These are phyloP conservation scores for Macrophya alboannulata DNA, from an alignment of 2,888 invertebrate species.

Conservation along the genomic window DNA sequence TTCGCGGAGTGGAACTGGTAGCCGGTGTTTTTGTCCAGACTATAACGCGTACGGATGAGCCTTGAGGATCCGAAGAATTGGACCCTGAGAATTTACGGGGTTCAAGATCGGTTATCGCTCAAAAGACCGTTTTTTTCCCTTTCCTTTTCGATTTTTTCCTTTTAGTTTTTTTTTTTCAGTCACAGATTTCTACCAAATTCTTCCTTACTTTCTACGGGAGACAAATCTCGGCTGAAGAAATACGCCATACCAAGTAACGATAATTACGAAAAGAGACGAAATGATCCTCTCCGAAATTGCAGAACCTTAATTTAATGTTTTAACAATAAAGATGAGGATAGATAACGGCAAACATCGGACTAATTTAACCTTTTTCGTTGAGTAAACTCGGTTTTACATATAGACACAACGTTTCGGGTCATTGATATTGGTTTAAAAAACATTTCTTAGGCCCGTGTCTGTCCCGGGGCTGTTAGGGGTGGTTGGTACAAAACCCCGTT, in stretches of 20 bases:
- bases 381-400: not conserved
- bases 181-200: not conserved
- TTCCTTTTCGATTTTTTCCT: conserved; percentile 20
- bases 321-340: not conserved
- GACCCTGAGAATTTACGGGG: conserved; percentile 45
- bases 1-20: not conserved
- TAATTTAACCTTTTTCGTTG: not conserved
- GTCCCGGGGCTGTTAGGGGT: not conserved
- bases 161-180: conserved; percentile 8
- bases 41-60: conserved; percentile 60
- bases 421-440: conserved; percentile 28
- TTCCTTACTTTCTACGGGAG: not conserved
- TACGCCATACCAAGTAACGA: not conserved
- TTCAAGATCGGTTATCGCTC: conserved; percentile 51
- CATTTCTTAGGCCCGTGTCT: not conserved
- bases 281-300: not conserved
- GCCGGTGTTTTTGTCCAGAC: conserved; percentile 27
- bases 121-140: conserved; percentile 52
- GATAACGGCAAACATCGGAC: not conserved
- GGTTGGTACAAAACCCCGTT: not conserved
- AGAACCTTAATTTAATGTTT: not conserved
- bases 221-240: not conserved
- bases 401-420: not conserved
- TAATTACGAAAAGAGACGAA: not conserved
- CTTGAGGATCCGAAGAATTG: conserved; percentile 44